A percentile compares a stretch with the other conserved stretches of the same genome.
phyloP scores from a whole-genome alignment of 2,113 vertebrate species.

The Brachypodius melanocephalos region DNA sequence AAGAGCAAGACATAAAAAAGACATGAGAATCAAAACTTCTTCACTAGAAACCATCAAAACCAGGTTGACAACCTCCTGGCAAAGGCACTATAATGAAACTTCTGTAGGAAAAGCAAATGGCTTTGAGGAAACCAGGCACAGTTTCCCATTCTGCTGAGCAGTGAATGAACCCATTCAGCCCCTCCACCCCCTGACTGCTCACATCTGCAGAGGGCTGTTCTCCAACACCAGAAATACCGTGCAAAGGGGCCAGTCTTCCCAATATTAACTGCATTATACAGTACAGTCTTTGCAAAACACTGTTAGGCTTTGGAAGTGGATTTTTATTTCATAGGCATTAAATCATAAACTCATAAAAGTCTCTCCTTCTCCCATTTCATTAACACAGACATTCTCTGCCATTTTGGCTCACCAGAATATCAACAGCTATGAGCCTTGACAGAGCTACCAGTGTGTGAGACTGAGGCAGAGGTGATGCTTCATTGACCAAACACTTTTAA shows the following conservation, averaged over 20 bases:
- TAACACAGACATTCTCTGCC: not conserved
- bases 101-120: not conserved
- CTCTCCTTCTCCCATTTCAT: slow-evolving; percentile 22
- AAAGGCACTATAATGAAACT: not conserved
- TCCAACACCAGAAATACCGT: not conserved
- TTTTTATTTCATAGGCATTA: slow-evolving; percentile 32
- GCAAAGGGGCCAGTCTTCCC: not conserved
- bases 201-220: not conserved
- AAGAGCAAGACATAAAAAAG: not conserved
- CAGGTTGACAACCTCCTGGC: not conserved
- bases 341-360: slow-evolving; percentile 45
- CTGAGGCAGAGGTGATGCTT: not conserved
- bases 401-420: not conserved
- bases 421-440: not conserved
- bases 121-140: slow-evolving; percentile 4
- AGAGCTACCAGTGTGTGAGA: not conserved
- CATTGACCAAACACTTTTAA: not conserved
- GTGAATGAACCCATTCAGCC: slow-evolving; percentile 35
- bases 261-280: not conserved
- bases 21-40: not conserved
- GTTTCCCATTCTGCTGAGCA: not conserved
- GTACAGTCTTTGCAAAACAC: not conserved
- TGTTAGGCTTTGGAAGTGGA: not conserved
- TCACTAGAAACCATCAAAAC: not conserved
- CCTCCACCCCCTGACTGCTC: not conserved